A percentile compares a stretch with the other conserved stretches of the same genome.
Conservation (phyloP, 2,797 vertebrate genomes). For the Lacerta agilis region DNA sequence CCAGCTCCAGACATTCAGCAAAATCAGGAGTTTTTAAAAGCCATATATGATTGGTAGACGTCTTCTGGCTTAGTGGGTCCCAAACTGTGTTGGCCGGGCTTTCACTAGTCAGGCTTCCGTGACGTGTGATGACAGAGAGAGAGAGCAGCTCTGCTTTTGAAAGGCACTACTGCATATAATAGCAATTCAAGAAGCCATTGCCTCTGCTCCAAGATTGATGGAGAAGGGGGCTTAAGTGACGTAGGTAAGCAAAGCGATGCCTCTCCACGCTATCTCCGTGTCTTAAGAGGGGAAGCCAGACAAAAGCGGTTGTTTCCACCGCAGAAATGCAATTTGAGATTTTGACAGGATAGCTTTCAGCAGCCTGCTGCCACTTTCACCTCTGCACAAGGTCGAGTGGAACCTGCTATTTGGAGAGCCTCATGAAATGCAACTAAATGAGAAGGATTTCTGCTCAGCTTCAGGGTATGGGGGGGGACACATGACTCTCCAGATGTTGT, state of each 20-base stretch:
- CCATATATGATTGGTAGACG: neutral
- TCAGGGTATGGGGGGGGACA: neutral
- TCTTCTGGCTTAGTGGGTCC: neutral
- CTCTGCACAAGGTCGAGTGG: constrained; percentile 27
- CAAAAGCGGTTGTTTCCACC: constrained; percentile 17
- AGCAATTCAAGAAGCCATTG: constrained; percentile 11
- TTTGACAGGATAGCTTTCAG: constrained; percentile 8
- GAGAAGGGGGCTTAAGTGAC: neutral
- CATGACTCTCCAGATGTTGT: no score
- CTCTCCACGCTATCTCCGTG: neutral
- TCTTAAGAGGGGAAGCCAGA: neutral
- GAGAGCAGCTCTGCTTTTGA: neutral
- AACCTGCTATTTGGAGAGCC: constrained; percentile 55
- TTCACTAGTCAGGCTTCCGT: neutral
- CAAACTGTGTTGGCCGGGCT: neutral
- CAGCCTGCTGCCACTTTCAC: constrained; percentile 10
- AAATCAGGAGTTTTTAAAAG: neutral
- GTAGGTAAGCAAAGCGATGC: neutral
- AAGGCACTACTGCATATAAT: neutral
- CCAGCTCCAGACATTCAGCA: neutral
- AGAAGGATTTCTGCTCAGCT: constrained; percentile 38
- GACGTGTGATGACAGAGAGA: neutral
- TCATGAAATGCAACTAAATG: constrained; percentile 56
- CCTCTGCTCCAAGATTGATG: neutral
- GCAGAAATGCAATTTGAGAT: neutral